Evolutionary conservation across 2,113 vertebrate genomes (phyloP).

Genomic region (Anarrhichthys ocellatus): DNA sequence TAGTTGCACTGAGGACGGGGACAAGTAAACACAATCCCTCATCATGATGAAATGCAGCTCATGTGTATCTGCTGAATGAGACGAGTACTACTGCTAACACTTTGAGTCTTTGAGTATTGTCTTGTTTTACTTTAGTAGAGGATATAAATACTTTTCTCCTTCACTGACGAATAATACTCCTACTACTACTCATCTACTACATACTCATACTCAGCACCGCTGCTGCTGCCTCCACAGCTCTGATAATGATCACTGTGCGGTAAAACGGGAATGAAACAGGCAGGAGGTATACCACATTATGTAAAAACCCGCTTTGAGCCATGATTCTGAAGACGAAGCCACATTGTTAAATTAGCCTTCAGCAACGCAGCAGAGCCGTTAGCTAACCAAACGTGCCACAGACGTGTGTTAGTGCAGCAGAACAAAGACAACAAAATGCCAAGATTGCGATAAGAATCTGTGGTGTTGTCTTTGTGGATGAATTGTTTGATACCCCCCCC

Average conservation of each 20-base stretch:
- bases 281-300: slow-evolving; percentile 21
- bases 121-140: neutral
- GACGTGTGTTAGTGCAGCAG: slow-evolving; percentile 2
- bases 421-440: slow-evolving; percentile 55
- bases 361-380: slow-evolving; percentile 13
- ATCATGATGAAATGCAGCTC: slow-evolving; percentile 11
- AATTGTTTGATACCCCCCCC: slow-evolving; percentile 35
- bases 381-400: slow-evolving; percentile 40
- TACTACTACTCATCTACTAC: neutral
- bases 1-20: slow-evolving; percentile 17
- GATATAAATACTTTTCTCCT: neutral
- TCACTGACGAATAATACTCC: neutral
- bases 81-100: neutral
- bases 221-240: neutral
- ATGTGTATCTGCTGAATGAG: neutral
- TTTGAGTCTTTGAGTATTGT: neutral
- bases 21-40: slow-evolving; percentile 43
- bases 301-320: slow-evolving; percentile 30
- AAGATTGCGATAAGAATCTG: slow-evolving; percentile 52
- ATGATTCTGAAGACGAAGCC: neutral
- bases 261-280: neutral
- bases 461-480: slow-evolving; percentile 40
- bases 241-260: slow-evolving; percentile 28
- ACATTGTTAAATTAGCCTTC: slow-evolving; percentile 22
- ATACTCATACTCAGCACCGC: neutral